Conservation (phyloP, 2,113 vertebrate species). For the Sylvietta virens region DNA sequence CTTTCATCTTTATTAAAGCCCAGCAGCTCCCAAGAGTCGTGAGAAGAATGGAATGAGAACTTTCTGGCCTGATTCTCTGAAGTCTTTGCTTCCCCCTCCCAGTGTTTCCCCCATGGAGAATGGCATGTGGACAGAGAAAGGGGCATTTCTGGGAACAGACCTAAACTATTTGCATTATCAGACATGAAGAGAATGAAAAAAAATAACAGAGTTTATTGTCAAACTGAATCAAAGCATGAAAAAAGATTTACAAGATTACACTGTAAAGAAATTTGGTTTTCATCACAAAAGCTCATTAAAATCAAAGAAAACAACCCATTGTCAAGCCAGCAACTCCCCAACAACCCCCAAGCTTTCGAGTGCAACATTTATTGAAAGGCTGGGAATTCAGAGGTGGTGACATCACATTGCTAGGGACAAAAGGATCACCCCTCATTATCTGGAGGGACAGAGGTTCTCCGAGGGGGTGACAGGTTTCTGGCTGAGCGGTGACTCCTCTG, state of each 20-base stretch:
- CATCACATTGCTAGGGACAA: fast-evolving
- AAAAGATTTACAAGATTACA: not conserved
- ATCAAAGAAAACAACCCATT: not conserved
- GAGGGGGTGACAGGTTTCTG: not conserved
- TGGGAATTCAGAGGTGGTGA: not conserved
- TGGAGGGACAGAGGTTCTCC: not conserved
- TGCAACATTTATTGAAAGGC: not conserved
- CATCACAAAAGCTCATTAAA: constrained; percentile 22
- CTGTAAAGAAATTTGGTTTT: not conserved
- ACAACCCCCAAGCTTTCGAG: not conserved
- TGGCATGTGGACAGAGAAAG: not conserved
- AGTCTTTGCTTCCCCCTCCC: not conserved
- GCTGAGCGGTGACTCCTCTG: not conserved
- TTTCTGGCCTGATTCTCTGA: not conserved
- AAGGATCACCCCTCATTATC: not conserved
- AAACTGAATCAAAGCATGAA: constrained; percentile 6
- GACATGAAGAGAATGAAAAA: constrained; percentile 38
- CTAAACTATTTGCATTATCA: not conserved
- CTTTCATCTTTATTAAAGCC: not conserved
- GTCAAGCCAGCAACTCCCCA: not conserved
- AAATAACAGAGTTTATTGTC: constrained; percentile 30
- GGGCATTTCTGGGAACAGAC: not conserved
- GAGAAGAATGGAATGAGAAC: not conserved
- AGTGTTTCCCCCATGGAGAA: not conserved
- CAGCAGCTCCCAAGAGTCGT: not conserved